These are phyloP conservation scores for Archips xylosteana DNA, from an alignment of 2,888 invertebrate species.

Conservation along the genomic window DNA sequence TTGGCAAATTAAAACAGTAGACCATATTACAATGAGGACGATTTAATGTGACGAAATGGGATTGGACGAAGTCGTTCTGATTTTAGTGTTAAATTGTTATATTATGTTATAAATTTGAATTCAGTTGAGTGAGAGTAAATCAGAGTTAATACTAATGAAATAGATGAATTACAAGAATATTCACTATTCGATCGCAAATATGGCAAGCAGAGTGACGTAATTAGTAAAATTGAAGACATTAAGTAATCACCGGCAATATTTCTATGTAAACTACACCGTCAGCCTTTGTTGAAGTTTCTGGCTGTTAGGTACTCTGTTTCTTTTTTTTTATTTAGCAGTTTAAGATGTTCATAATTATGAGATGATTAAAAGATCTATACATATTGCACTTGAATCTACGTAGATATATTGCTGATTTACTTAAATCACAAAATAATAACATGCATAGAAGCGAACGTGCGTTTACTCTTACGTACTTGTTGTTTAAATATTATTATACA, in stretches of 20 bases:
- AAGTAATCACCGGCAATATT: not conserved
- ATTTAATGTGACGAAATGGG: too few species aligned
- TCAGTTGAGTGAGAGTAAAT: too few species aligned
- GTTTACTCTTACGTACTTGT: too few species aligned
- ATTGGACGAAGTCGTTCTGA: too few species aligned
- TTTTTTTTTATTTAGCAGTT: not conserved
- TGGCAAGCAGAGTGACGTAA: constrained; percentile 2
- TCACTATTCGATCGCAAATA: not conserved
- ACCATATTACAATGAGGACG: too few species aligned
- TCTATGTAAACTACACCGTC: not conserved
- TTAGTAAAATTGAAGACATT: not conserved
- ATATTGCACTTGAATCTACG: not conserved
- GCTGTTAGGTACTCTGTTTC: not conserved
- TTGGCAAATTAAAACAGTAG: too few species aligned
- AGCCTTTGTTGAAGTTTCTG: not conserved
- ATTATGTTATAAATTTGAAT: too few species aligned
- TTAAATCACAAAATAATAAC: not conserved
- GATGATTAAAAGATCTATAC: too few species aligned
- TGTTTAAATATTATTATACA: too few species aligned
- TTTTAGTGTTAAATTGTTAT: too few species aligned
- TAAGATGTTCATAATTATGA: too few species aligned
- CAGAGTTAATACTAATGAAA: too few species aligned
- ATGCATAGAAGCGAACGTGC: not conserved
- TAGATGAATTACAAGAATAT: not conserved
- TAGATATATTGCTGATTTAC: not conserved